phyloP scores from a whole-genome alignment of 2,888 invertebrate genomes.

The Didymodactylos carnosus region DNA sequence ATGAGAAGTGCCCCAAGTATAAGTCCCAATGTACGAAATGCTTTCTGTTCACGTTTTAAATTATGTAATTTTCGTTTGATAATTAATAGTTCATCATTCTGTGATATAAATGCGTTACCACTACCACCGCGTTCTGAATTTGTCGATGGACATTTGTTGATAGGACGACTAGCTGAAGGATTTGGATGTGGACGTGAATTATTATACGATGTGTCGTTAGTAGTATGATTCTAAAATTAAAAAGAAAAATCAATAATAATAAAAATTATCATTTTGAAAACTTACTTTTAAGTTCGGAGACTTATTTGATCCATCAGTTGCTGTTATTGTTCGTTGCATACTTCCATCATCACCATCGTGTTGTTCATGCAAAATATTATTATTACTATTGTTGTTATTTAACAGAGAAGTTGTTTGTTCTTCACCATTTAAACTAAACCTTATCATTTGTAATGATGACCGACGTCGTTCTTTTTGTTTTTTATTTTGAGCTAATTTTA shows the following conservation, averaged over 20 bases:
- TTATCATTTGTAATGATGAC: no score
- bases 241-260: no score
- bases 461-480: background rate
- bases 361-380: background rate
- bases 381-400: no score
- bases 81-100: background rate
- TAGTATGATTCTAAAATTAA: no score
- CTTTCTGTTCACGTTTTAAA: background rate
- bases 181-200: background rate
- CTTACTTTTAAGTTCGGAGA: no score
- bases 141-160: background rate
- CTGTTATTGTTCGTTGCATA: no score
- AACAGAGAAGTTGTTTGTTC: background rate
- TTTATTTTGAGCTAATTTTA: no score
- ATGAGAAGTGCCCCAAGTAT: slow-evolving; percentile 47
- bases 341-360: background rate
- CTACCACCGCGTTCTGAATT: background rate
- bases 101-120: background rate
- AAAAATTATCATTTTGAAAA: no score
- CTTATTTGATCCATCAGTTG: no score
- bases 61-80: background rate
- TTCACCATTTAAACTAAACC: background rate
- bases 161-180: background rate
- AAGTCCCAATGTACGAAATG: slow-evolving; percentile 46
- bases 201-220: no score